phyloP scores from a whole-genome alignment of 2,113 vertebrate genomes.

The Heloderma charlesbogerti region DNA sequence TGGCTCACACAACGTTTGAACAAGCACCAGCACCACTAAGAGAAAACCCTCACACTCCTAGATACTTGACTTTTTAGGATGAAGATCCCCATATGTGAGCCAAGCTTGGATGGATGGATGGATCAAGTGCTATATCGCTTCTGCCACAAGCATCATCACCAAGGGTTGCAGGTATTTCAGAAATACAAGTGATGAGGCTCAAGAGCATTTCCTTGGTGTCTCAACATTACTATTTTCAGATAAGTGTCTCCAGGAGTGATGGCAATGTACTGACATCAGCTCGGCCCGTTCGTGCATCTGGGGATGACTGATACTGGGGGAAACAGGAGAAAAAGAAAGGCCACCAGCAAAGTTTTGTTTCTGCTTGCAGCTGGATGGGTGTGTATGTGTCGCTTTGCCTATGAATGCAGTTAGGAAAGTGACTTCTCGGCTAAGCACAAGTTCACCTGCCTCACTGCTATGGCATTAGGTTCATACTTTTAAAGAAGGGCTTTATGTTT shows the following conservation, averaged over 20 bases:
- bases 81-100: not conserved
- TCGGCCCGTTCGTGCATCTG: not conserved
- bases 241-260: not conserved
- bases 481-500: no score
- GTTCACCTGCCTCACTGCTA: no score
- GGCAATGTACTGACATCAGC: not conserved
- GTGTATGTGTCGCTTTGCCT: not conserved
- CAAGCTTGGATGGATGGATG: not conserved
- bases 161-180: not conserved
- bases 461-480: not conserved
- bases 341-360: not conserved
- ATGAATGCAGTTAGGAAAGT: no score
- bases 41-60: not conserved
- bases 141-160: not conserved
- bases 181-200: not conserved
- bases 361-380: not conserved
- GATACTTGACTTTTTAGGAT: not conserved
- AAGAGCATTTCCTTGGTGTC: not conserved
- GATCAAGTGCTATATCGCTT: not conserved
- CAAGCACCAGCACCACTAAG: not conserved
- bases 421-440: not conserved
- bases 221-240: not conserved
- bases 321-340: no score
- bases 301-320: not conserved
- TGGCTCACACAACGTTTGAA: not conserved